Percentiles rank a stretch among this genome's conserved stretches.
Conservation (phyloP, 2,888 invertebrate species). For the Anorthoa munda region DNA sequence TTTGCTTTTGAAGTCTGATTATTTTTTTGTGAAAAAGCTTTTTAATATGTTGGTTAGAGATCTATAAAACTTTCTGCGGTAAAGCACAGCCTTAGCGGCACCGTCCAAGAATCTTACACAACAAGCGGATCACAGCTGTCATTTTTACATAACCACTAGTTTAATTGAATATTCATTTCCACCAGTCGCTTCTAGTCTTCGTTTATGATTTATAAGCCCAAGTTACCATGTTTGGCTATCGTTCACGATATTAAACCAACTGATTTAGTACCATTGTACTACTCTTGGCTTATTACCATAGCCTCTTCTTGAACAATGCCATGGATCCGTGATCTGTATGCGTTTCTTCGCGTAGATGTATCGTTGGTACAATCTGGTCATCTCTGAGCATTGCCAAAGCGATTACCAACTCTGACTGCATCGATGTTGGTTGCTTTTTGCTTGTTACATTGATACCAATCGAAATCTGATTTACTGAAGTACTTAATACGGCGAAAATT, state of each 20-base stretch:
- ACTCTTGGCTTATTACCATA: slow-evolving; percentile 73
- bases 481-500: slow-evolving; percentile 35
- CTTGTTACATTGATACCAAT: background rate
- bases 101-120: slow-evolving; percentile 38
- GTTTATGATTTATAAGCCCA: slow-evolving; percentile 81
- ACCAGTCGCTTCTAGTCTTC: slow-evolving; percentile 70
- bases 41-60: background rate
- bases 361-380: slow-evolving; percentile 25
- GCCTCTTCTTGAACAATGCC: slow-evolving; percentile 70
- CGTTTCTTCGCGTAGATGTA: slow-evolving; percentile 26
- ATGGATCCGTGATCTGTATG: slow-evolving; percentile 46
- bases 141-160: slow-evolving; percentile 63
- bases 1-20: too few species aligned
- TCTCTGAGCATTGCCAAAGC: background rate
- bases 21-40: too few species aligned
- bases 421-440: background rate
- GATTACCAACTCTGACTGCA: slow-evolving; percentile 24
- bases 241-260: slow-evolving; percentile 76
- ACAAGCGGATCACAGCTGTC: slow-evolving; percentile 58
- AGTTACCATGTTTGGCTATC: slow-evolving; percentile 80
- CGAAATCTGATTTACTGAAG: slow-evolving; percentile 42
- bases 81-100: slow-evolving; percentile 5
- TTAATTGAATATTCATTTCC: slow-evolving; percentile 79
- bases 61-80: slow-evolving; percentile 6
- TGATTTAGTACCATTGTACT: slow-evolving; percentile 81